Evolutionary conservation across 2,797 vertebrate species (phyloP).

Genomic region (Poeciliopsis infans): DNA sequence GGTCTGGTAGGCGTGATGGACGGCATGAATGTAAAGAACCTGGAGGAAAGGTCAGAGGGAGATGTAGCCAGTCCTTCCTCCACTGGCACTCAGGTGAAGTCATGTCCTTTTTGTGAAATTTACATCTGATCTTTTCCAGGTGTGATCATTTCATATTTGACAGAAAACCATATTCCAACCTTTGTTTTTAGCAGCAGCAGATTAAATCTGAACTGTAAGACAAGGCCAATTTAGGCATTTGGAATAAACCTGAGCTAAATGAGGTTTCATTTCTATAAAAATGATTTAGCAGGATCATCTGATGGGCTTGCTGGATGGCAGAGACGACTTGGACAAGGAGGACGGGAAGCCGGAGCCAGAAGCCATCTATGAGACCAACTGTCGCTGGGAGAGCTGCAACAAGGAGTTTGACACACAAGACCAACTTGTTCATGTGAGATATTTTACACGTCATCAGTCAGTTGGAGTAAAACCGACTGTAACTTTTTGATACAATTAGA

Average conservation of each 20-base stretch:
- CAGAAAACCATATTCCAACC: background rate
- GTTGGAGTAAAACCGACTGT: background rate
- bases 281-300: conserved; percentile 86
- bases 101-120: no score
- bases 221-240: background rate
- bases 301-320: conserved; percentile 88
- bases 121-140: background rate
- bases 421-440: conserved; percentile 96
- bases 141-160: background rate
- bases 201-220: background rate
- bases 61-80: conserved; percentile 95
- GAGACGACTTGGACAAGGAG: conserved; percentile 95
- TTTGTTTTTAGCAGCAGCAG: background rate
- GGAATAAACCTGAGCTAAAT: background rate
- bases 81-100: conserved; percentile 90
- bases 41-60: conserved; percentile 92
- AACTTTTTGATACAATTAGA: background rate
- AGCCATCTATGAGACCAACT: conserved; percentile 94
- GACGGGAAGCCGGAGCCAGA: conserved; percentile 93
- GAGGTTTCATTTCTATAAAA: background rate
- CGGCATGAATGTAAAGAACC: conserved; percentile 84
- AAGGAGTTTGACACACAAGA: conserved; percentile 98
- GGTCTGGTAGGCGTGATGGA: conserved; percentile 83
- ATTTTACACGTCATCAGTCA: background rate
- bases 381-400: conserved; percentile 95